Evolutionary conservation across 53 echinoderm and acorn worm species (phyloP).

Genomic region (Zoroaster sp.): DNA sequence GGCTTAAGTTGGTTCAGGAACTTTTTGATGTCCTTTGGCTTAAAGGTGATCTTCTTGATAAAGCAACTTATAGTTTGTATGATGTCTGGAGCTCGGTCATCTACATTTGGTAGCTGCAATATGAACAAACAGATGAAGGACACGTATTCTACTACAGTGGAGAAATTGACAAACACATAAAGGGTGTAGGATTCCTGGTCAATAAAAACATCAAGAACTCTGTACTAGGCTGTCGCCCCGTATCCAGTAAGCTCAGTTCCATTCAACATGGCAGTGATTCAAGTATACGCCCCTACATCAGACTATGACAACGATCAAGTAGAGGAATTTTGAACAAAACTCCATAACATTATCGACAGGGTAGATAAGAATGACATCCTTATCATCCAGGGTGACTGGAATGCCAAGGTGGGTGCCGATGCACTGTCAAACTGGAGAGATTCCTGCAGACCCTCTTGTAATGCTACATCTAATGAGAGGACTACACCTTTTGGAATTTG

Average conservation of each 20-base stretch:
- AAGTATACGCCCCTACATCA: no score
- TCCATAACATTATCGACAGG: background rate
- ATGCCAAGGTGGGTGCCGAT: background rate
- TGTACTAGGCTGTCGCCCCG: no score
- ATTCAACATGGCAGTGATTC: no score
- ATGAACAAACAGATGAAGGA: no score
- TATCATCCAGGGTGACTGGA: background rate
- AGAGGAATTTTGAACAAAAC: background rate
- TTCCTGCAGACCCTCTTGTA: background rate
- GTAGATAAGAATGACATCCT: background rate
- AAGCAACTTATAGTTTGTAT: no score
- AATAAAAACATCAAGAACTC: no score
- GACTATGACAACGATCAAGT: background rate
- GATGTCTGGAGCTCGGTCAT: no score
- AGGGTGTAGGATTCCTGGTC: no score
- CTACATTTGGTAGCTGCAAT: no score
- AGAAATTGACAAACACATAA: no score
- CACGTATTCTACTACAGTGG: no score
- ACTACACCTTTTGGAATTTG: background rate
- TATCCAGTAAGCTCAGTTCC: no score
- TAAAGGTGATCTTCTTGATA: background rate
- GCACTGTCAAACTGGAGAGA: background rate
- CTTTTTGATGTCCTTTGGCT: slow-evolving; percentile 32
- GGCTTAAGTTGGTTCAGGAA: slow-evolving; percentile 13
- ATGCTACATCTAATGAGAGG: background rate